phyloP scores from a whole-genome alignment of 2,888 invertebrate genomes.

The Iselma pallidipennis region DNA sequence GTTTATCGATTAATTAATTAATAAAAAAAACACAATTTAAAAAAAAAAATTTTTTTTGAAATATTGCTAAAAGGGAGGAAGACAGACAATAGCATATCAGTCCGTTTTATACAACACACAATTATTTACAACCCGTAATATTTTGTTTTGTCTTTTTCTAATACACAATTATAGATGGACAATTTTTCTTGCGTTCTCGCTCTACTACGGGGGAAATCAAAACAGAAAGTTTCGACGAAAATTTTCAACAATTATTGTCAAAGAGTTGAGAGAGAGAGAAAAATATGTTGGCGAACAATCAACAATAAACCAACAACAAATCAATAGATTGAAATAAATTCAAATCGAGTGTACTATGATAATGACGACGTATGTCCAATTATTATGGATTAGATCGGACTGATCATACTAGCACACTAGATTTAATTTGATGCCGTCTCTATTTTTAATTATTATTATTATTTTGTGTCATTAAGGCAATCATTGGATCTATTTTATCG shows the following conservation, averaged over 20 bases:
- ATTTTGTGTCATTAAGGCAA: background rate
- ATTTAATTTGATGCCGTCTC: background rate
- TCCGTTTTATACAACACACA: slow-evolving; percentile 44
- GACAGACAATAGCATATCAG: slow-evolving; percentile 55
- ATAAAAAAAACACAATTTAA: slow-evolving; percentile 4
- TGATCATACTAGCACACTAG: no score
- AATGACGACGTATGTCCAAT: no score
- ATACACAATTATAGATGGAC: slow-evolving; percentile 31
- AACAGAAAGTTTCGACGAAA: background rate
- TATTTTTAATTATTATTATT: background rate
- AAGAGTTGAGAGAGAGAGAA: background rate
- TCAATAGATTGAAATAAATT: background rate
- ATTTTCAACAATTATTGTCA: background rate
- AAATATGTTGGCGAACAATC: background rate
- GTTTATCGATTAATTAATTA: slow-evolving; percentile 21
- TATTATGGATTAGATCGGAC: no score
- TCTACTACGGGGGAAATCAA: background rate
- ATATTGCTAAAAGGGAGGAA: slow-evolving; percentile 53
- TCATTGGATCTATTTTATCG: background rate
- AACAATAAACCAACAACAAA: background rate
- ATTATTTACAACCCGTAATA: slow-evolving; percentile 53
- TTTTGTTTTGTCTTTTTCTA: slow-evolving; percentile 35
- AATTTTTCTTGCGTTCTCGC: background rate
- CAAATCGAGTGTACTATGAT: no score
- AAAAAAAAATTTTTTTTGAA: slow-evolving; percentile 12